Evolutionary conservation across 2,797 vertebrate species (phyloP), one percentile per base, ranked within the genome.

Genomic region (Lophius americanus): DNA sequence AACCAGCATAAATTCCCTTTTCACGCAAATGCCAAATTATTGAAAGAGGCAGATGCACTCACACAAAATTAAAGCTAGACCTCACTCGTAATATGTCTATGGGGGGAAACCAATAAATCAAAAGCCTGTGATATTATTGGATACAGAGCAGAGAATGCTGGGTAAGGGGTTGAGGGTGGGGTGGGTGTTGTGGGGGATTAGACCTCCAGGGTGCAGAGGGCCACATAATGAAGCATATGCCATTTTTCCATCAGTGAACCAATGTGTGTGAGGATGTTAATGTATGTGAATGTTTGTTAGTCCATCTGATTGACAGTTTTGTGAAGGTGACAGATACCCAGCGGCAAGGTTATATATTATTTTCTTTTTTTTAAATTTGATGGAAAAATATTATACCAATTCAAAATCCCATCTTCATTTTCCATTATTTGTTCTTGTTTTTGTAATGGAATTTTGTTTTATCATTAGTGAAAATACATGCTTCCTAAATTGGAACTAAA

Each of bases 171-270:
- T 63, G 67, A 70, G 66, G 77, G 57, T 57, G 64, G 64, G 61
- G 78, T 78, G 68, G 53, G 52, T 66, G 81, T 76, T 64, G 61
- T 76, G 79, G 68, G 53, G 52, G 68, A 81, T 76, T 64, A 55
- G 41, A 77, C 69, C 82, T 83, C 66, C 59, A 64, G 73, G 82
- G 83, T 65, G 48, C 67, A 76, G 55, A 82, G 53, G 64, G 79
- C 79, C 75, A 81, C 64, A 70, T 76, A 70, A 68, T 75, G 58
- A 85, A 61, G 69, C 82, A 85, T 88, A 87, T 89, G 82, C 36
- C 71, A 65, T 73, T 68, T 79, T 61, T 50, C 67, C 51, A 43
- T 12, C 51, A 35, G 46, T 68, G 60, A 13, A 54, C 14, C 9
- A 50, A 7, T 49, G 64, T 69, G 51, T 53, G 55, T 61, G 51